Evolutionary conservation across 2,113 vertebrate species (phyloP), one percentile per base, ranked within the genome.

Genomic region (Semicossyphus pulcher): DNA sequence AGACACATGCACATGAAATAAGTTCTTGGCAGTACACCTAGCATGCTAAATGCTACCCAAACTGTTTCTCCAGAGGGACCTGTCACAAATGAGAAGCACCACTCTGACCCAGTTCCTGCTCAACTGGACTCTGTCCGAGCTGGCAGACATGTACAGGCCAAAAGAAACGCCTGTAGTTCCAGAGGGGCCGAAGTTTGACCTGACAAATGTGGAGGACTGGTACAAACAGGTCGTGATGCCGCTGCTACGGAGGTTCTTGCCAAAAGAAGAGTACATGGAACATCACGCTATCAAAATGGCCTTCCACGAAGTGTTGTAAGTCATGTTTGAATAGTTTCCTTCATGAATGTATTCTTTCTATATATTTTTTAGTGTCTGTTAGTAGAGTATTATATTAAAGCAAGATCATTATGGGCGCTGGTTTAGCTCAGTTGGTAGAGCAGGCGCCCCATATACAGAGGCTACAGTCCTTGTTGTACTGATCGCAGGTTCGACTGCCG

Each of bases 221-320:
- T 94, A 90, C 74, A 41, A 48, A 10, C 83, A 91, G 0, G 80
- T 91, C 0, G 93, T 93, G 34, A 44, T 83, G 62, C 94, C 94
- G 0, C 0, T 94, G 15, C 54, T 94, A 20, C 70, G 23, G n/a
- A 88, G 86, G n/a, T 88, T 92, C 62, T 45, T 91, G 31, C 65
- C 85, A 0, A 1, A 66, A 0, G 28, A 65, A 0, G 64, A 48
- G 25, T 12, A 8, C n/a, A 29, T 90, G 29, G 78, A 89, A 41
- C 80, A 89, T 1, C 10, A 23, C 25, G 67, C 88, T 52, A 64
- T 94, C 83, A 87, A 5, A 1, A 73, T 83, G 2, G 87, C 91
- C 57, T 94, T 94, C 78, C 78, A 93, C 10, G 18, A 79, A 7
- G 23, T 94, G 14, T 94, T 91, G 94, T 94, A 83, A 77, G 94